A percentile compares a stretch with the other conserved stretches of the same genome.
These are phyloP conservation scores for Hedya salicella DNA, from an alignment of 2,888 invertebrate species.

Conservation along the genomic window DNA sequence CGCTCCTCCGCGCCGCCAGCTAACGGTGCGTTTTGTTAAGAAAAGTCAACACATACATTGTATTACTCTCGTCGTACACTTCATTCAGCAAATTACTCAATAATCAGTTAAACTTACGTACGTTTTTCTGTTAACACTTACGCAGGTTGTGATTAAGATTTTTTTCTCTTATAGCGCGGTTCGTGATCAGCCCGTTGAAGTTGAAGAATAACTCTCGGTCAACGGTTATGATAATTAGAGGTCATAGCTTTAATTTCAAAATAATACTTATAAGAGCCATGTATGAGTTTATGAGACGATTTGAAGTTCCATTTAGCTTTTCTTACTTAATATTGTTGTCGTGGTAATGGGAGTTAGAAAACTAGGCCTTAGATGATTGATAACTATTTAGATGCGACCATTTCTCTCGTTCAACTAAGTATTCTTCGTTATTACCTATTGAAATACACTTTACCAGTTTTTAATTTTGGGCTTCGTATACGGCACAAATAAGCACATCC, in stretches of 20 bases:
- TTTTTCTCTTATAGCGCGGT: conserved; percentile 13
- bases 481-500: conserved; percentile 58
- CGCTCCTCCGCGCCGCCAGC: conserved; percentile 45
- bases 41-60: conserved; percentile 56
- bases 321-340: too few species aligned
- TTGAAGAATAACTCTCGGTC: conserved; percentile 26
- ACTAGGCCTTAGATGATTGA: too few species aligned
- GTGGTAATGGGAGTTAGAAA: too few species aligned
- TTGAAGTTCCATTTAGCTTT: too few species aligned
- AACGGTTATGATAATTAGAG: conserved; percentile 40
- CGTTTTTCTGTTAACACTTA: conserved; percentile 15
- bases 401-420: too few species aligned
- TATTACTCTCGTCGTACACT: conserved; percentile 33
- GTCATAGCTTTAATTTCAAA: conserved; percentile 15
- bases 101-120: conserved; percentile 36
- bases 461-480: conserved; percentile 16
- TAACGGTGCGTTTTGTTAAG: conserved; percentile 69
- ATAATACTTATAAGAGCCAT: not conserved
- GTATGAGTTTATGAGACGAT: too few species aligned
- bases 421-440: too few species aligned
- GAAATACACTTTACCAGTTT: too few species aligned
- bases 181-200: conserved; percentile 30
- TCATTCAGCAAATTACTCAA: conserved; percentile 30
- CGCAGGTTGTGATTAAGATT: conserved; percentile 12
- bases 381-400: too few species aligned